Evolutionary conservation across 2,113 vertebrate genomes (phyloP).

Genomic region (Zapus hudsonius): DNA sequence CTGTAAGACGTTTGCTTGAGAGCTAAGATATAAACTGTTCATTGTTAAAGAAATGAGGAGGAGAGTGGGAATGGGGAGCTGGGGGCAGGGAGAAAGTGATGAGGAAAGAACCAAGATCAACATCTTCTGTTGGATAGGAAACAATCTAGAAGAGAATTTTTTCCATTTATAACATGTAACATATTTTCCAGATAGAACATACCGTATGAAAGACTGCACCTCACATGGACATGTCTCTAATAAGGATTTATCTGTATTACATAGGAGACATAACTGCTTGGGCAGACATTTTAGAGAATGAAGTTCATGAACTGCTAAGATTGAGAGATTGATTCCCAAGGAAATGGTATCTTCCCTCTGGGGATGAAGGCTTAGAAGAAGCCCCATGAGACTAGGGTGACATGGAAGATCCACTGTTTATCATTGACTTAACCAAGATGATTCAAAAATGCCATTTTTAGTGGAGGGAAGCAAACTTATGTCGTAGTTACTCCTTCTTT

Average conservation of each 20-base stretch:
- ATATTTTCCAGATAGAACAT: neutral
- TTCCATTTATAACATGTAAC: neutral
- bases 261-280: neutral
- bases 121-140: neutral
- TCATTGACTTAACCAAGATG: conserved; percentile 26
- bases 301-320: neutral
- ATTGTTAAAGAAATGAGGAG: neutral
- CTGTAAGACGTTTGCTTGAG: neutral
- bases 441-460: conserved; percentile 34
- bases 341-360: conserved; percentile 13
- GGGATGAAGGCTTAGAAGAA: neutral
- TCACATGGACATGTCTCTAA: neutral
- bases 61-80: neutral
- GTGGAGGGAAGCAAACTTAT: neutral
- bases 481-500: no score
- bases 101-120: conserved; percentile 32
- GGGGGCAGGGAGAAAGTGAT: neutral
- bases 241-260: neutral
- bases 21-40: conserved; percentile 17
- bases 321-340: neutral
- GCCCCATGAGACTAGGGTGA: neutral
- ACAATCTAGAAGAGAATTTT: neutral
- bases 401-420: neutral
- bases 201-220: conserved; percentile 18
- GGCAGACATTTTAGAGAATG: conserved; percentile 13